These are phyloP conservation scores for Cryptocephalus moraei DNA, from an alignment of 2,888 invertebrate genomes.

Conservation along the genomic window DNA sequence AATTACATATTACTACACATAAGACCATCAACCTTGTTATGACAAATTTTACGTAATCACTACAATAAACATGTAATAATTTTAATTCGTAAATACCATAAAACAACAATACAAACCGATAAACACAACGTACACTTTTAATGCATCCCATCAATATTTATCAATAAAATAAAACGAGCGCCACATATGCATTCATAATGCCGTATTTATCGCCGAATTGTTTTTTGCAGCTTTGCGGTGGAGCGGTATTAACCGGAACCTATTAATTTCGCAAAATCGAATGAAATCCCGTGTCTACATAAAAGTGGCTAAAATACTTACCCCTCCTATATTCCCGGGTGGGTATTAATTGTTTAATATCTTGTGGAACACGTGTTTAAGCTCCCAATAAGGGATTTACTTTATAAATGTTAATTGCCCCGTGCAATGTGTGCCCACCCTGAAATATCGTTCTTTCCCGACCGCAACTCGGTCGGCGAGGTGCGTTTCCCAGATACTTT, in stretches of 20 bases:
- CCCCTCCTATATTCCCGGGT: slow-evolving; percentile 17
- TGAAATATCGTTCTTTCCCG: slow-evolving; percentile 17
- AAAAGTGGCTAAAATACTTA: slow-evolving; percentile 26
- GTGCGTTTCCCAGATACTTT: slow-evolving; percentile 6
- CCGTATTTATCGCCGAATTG: slow-evolving; percentile 14
- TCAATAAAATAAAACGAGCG: background rate
- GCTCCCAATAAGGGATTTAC: slow-evolving; percentile 36
- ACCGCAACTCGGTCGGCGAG: slow-evolving; percentile 13
- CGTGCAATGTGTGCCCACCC: slow-evolving; percentile 21
- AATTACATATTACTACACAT: too few species aligned
- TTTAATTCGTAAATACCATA: background rate
- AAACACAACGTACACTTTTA: slow-evolving; percentile 1
- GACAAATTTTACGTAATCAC: too few species aligned
- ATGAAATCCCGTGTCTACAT: slow-evolving; percentile 29
- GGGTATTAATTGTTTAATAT: slow-evolving; percentile 39
- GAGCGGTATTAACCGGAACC: slow-evolving; percentile 19
- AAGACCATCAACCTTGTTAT: too few species aligned
- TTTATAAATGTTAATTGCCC: slow-evolving; percentile 38
- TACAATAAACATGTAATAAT: too few species aligned
- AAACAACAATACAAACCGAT: slow-evolving; percentile 1
- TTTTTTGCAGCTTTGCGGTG: slow-evolving; percentile 12
- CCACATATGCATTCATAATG: slow-evolving; percentile 7
- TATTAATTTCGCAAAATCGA: slow-evolving; percentile 34
- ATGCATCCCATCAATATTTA: slow-evolving; percentile 1
- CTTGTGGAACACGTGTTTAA: slow-evolving; percentile 37